Percentiles rank a stretch among this genome's conserved stretches.
Conservation (phyloP, 2,797 vertebrate species). For the Pseudochaenichthys georgianus region DNA sequence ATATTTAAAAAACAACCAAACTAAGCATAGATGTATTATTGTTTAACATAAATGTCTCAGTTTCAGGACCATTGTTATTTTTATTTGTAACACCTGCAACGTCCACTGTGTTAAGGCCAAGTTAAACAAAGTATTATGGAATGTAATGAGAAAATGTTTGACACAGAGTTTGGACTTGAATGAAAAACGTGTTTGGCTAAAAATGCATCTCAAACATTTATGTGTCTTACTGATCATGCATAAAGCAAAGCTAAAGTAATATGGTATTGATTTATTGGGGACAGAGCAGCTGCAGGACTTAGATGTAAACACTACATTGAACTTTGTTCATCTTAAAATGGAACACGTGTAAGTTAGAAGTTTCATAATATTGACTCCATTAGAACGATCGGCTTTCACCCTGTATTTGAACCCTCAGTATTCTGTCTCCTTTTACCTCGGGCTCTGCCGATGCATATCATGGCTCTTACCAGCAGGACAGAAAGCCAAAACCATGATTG, state of each 20-base stretch:
- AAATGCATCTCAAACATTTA: background rate
- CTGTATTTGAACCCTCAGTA: background rate
- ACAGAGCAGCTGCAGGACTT: background rate
- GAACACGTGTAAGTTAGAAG: background rate
- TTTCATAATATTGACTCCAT: too few relatives aligned
- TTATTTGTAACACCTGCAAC: too few relatives aligned
- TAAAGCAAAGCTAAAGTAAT: background rate
- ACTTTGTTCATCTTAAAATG: background rate
- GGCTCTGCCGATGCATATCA: too few relatives aligned
- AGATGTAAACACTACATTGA: background rate
- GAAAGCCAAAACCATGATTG: too few relatives aligned
- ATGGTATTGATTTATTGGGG: background rate
- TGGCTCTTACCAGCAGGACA: background rate
- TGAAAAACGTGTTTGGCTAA: background rate
- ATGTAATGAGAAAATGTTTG: background rate
- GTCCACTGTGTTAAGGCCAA: background rate
- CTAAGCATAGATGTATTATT: too few relatives aligned
- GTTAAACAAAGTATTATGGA: background rate
- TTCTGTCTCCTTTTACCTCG: background rate
- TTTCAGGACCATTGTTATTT: too few relatives aligned
- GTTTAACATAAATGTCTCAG: too few relatives aligned
- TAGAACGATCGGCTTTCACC: too few relatives aligned
- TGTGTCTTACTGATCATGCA: background rate
- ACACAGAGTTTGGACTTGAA: background rate
- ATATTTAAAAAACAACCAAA: too few relatives aligned